Conservation (phyloP, 1,140 invertebrate genomes). For the Brachionus sp. region DNA sequence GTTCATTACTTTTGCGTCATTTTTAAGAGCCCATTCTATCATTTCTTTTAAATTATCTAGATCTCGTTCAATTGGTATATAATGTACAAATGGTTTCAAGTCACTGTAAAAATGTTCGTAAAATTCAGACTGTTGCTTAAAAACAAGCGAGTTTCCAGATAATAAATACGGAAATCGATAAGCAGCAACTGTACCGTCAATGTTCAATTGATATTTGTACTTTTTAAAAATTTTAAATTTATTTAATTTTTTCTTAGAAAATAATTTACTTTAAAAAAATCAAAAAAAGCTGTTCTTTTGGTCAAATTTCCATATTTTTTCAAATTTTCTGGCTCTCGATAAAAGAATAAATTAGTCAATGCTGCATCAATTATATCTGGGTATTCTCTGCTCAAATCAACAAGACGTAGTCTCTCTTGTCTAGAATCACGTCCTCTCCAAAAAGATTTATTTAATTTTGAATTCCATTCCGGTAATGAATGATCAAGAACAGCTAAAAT, state of each 20-base stretch:
- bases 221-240: slow-evolving; percentile 56
- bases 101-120: slow-evolving; percentile 88
- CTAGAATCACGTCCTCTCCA: slow-evolving; percentile 88
- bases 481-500: slow-evolving; percentile 82
- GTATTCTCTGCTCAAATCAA: slow-evolving; percentile 71
- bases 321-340: slow-evolving; percentile 72
- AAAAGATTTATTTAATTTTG: slow-evolving; percentile 74
- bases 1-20: slow-evolving; percentile 67
- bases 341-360: slow-evolving; percentile 95
- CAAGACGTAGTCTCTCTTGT: slow-evolving; percentile 70
- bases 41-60: slow-evolving; percentile 75
- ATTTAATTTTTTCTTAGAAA: background rate
- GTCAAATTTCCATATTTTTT: slow-evolving; percentile 75
- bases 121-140: slow-evolving; percentile 87
- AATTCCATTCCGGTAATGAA: slow-evolving; percentile 69
- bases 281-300: slow-evolving; percentile 81
- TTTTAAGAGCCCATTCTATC: slow-evolving; percentile 72
- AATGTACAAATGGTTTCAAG: slow-evolving; percentile 74
- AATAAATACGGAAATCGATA: slow-evolving; percentile 88
- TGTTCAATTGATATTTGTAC: slow-evolving; percentile 91
- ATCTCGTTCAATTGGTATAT: slow-evolving; percentile 74
- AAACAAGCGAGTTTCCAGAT: slow-evolving; percentile 75
- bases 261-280: slow-evolving; percentile 83
- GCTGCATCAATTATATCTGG: slow-evolving; percentile 82
- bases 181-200: slow-evolving; percentile 92